Percentiles rank a stretch among this genome's conserved stretches.
Conservation (phyloP, 2,797 vertebrate genomes). For the Chelonia mydas region DNA sequence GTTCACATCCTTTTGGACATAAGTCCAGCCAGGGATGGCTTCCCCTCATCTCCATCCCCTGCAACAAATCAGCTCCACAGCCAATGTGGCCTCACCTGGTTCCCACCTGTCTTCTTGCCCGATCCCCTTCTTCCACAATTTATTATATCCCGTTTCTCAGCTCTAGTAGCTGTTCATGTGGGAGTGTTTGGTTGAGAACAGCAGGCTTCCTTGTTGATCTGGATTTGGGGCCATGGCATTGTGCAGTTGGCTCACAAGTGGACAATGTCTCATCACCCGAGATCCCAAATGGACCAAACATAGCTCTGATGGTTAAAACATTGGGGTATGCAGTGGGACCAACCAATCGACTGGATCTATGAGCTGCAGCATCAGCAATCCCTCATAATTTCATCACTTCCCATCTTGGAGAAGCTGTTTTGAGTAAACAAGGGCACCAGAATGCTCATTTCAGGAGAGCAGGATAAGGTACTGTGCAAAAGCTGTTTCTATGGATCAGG, state of each 20-base stretch:
- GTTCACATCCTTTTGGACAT: neutral
- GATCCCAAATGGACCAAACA: neutral
- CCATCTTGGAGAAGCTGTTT: neutral
- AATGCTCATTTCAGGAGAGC: neutral
- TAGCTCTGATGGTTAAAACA: rapidly evolving
- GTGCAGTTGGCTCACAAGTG: neutral
- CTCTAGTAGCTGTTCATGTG: too few species aligned
- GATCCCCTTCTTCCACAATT: too few species aligned
- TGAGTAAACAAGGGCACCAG: neutral
- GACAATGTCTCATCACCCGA: neutral
- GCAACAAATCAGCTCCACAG: too few species aligned
- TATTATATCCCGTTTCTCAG: too few species aligned
- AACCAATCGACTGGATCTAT: neutral
- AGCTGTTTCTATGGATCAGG: neutral
- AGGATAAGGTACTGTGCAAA: neutral
- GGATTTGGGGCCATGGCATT: neutral
- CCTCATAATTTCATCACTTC: neutral
- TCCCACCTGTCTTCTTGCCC: too few species aligned
- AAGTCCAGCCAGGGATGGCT: neutral
- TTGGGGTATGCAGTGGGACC: rapidly evolving
- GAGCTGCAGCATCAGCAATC: neutral
- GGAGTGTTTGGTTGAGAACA: neutral
- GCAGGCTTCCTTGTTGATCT: neutral
- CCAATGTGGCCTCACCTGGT: too few species aligned
- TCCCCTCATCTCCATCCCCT: neutral